Percentiles rank a stretch among this genome's conserved stretches.
Evolutionary conservation across 2,888 invertebrate species (phyloP).

Genomic region (Brassicogethes aeneus): DNA sequence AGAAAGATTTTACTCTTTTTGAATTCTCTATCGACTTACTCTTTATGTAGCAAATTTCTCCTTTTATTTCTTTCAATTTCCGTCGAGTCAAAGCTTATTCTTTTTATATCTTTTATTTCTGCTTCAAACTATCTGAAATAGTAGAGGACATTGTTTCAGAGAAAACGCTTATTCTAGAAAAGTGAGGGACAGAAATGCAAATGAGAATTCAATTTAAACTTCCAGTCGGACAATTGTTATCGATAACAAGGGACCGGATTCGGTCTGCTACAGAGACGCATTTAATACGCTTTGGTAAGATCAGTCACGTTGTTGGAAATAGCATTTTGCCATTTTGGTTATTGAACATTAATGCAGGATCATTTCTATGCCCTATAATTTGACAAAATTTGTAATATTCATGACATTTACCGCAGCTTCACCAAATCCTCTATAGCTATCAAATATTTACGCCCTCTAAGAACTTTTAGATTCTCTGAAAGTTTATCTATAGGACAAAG

Average conservation of each 20-base stretch:
- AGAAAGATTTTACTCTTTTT: too few relatives aligned
- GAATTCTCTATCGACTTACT: neutral
- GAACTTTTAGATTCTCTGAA: too few relatives aligned
- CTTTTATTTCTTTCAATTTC: neutral
- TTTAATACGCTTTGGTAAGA: too few relatives aligned
- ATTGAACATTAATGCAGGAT: too few relatives aligned
- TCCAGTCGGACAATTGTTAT: neutral
- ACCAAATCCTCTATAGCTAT: too few relatives aligned
- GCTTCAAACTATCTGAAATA: neutral
- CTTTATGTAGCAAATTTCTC: neutral
- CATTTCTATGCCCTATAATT: too few relatives aligned
- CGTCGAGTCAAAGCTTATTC: neutral
- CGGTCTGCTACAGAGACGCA: neutral
- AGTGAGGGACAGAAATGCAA: neutral
- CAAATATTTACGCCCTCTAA: too few relatives aligned
- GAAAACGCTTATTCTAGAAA: neutral
- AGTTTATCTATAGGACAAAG: too few relatives aligned
- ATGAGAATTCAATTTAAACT: neutral
- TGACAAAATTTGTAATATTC: too few relatives aligned
- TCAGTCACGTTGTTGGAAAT: too few relatives aligned
- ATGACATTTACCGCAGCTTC: too few relatives aligned
- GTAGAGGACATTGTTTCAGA: neutral
- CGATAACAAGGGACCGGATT: neutral
- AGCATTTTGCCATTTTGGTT: too few relatives aligned
- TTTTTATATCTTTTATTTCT: neutral